These are phyloP conservation scores for Acanthacorydalis orientalis DNA, from an alignment of 2,888 invertebrate genomes.

Conservation along the genomic window DNA sequence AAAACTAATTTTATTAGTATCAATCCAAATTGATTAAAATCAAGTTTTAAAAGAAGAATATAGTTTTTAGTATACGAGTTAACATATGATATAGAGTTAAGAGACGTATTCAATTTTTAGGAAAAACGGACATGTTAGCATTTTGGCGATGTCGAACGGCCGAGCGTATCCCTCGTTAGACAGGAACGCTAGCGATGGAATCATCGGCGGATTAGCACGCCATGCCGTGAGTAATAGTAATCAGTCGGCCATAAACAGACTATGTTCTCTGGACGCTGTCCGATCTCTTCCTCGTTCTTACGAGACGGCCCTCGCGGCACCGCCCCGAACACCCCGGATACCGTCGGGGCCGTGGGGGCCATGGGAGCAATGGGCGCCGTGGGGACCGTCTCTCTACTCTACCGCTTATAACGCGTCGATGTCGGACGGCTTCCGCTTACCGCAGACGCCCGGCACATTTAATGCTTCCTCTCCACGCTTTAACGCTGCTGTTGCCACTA, in stretches of 20 bases:
- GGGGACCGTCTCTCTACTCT: too few relatives aligned
- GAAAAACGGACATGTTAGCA: background rate
- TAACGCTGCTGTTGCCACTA: background rate
- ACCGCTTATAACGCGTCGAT: too few relatives aligned
- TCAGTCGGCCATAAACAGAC: background rate
- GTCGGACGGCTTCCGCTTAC: background rate
- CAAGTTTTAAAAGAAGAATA: too few relatives aligned
- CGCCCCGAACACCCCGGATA: background rate
- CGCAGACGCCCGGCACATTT: background rate
- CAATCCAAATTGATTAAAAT: too few relatives aligned
- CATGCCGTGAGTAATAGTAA: slow-evolving; percentile 4
- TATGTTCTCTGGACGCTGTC: background rate
- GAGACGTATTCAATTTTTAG: background rate
- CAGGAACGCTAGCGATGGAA: too few relatives aligned
- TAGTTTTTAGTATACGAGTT: too few relatives aligned
- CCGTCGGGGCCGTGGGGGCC: too few relatives aligned
- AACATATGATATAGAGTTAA: too few relatives aligned
- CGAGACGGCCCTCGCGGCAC: background rate
- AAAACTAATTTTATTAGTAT: too few relatives aligned
- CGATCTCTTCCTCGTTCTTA: background rate
- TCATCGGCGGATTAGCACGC: background rate
- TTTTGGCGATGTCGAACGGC: background rate
- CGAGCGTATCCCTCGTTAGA: too few relatives aligned
- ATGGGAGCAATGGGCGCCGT: too few relatives aligned
- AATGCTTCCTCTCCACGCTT: background rate